phyloP scores from a whole-genome alignment of 2,888 invertebrate genomes.

The Trichogramma evanescens region DNA sequence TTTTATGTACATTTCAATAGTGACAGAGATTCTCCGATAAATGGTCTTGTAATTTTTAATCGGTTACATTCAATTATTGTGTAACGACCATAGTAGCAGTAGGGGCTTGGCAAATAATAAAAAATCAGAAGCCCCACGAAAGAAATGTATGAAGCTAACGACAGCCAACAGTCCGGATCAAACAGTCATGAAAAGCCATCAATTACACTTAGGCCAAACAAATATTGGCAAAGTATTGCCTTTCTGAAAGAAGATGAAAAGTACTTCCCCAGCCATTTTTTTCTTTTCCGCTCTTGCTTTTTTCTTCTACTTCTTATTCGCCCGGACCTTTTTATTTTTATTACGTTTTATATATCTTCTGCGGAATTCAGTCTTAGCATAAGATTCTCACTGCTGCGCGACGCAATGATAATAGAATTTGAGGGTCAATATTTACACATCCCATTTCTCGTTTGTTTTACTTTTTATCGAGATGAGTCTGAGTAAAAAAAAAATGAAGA shows the following conservation, averaged over 20 bases:
- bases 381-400: too few relatives aligned
- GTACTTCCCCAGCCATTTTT: conserved; percentile 8
- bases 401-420: too few relatives aligned
- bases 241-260: conserved; percentile 1
- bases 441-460: neutral
- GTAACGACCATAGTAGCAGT: neutral
- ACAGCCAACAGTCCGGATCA: conserved; percentile 2
- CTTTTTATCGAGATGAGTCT: neutral
- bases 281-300: neutral
- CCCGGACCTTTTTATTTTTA: neutral
- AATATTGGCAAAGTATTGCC: conserved; percentile 17
- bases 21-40: neutral
- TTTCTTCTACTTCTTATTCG: neutral
- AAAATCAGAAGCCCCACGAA: neutral
- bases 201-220: conserved; percentile 18
- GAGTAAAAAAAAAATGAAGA: neutral
- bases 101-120: neutral
- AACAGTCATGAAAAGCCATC: conserved; percentile 17
- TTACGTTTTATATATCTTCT: too few relatives aligned
- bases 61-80: neutral
- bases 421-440: neutral
- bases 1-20: neutral
- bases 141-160: neutral
- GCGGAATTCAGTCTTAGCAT: too few relatives aligned
- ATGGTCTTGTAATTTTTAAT: neutral